These are phyloP conservation scores for Poecilus cupreus DNA, from an alignment of 2,888 invertebrate species.

Conservation along the genomic window DNA sequence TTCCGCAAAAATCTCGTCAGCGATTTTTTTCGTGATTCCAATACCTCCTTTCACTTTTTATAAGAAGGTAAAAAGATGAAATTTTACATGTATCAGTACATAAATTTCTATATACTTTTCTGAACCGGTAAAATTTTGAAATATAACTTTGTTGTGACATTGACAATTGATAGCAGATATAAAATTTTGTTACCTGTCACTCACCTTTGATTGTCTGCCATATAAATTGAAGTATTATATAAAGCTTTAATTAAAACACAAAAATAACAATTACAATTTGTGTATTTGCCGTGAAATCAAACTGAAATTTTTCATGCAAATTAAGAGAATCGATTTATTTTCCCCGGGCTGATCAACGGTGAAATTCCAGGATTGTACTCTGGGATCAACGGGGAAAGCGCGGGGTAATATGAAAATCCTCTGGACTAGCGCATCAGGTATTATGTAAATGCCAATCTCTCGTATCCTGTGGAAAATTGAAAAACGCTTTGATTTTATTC, in stretches of 20 bases:
- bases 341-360: conserved; percentile 28
- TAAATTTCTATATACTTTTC: too few relatives aligned
- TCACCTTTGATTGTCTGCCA: background rate
- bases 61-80: too few relatives aligned
- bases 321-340: conserved; percentile 47
- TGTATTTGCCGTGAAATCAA: conserved; percentile 22
- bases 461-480: conserved; percentile 53
- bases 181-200: too few relatives aligned
- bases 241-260: conserved; percentile 1
- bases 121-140: background rate
- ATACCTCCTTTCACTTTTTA: too few relatives aligned
- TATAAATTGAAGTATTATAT: conserved; percentile 12
- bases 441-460: conserved; percentile 58
- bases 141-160: background rate
- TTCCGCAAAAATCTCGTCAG: too few relatives aligned
- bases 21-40: too few relatives aligned
- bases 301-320: conserved; percentile 49
- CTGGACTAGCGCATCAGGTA: conserved; percentile 55
- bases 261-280: conserved; percentile 22
- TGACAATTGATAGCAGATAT: background rate
- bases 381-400: background rate
- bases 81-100: too few relatives aligned
- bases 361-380: conserved; percentile 33
- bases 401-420: conserved; percentile 56
- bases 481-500: conserved; percentile 56